Conservation (phyloP, 92 coral and sea anemone species). For the Palythoa caribaeorum region DNA sequence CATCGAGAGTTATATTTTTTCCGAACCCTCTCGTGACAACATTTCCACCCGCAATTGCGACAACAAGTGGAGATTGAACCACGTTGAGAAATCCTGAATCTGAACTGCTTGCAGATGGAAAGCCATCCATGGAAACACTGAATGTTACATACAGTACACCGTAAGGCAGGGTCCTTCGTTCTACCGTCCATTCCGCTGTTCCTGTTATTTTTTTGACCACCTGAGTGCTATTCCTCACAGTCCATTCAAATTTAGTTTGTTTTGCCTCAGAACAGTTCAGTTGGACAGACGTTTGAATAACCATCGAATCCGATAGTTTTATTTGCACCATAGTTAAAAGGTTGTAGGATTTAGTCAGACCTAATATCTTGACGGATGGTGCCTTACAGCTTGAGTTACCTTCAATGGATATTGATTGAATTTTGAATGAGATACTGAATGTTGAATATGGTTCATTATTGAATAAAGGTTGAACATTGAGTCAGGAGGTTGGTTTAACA, state of each 20-base stretch:
- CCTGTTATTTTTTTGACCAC: constrained; percentile 21
- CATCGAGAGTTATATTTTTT: constrained; percentile 59
- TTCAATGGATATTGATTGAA: background rate
- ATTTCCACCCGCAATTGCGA: constrained; percentile 75
- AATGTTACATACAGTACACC: constrained; percentile 72
- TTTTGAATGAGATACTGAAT: background rate
- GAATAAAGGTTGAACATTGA: background rate
- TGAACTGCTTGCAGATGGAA: constrained; percentile 13
- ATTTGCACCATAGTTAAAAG: constrained; percentile 12
- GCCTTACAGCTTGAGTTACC: constrained; percentile 49
- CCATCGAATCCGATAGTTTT: constrained; percentile 67
- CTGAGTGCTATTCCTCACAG: constrained; percentile 37
- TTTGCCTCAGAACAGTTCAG: constrained; percentile 58
- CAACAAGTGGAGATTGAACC: constrained; percentile 61
- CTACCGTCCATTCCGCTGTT: constrained; percentile 75
- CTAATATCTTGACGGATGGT: constrained; percentile 37
- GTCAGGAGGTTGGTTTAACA: background rate
- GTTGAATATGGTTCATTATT: background rate
- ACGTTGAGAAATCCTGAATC: constrained; percentile 64
- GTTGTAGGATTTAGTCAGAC: constrained; percentile 2
- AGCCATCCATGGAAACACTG: constrained; percentile 52
- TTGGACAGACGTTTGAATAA: constrained; percentile 58
- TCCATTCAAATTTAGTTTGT: constrained; percentile 67
- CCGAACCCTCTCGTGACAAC: constrained; percentile 68
- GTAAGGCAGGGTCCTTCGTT: constrained; percentile 57